Percentiles rank a stretch among this genome's conserved stretches.
Conservation (phyloP, 2,888 invertebrate species). For the Stenoptilia bipunctidactyla region DNA sequence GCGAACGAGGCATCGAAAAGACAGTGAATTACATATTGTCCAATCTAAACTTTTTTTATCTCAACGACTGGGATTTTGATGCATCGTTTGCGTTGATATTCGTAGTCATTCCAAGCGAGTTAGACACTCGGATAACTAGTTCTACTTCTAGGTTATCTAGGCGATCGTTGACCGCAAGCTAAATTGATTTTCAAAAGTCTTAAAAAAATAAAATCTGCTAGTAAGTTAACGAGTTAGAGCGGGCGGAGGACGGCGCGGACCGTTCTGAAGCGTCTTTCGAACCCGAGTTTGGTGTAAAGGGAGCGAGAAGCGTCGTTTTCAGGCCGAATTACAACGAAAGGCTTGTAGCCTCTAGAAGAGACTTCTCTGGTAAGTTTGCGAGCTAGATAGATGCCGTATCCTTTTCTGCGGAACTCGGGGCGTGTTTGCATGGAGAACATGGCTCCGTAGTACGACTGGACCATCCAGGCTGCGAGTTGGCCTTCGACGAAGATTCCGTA, state of each 20-base stretch:
- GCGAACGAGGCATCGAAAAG: too few species aligned
- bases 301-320: constrained; percentile 89
- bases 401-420: constrained; percentile 80
- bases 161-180: constrained; percentile 69
- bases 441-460: constrained; percentile 90
- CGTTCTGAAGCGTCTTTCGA: constrained; percentile 83
- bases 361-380: constrained; percentile 76
- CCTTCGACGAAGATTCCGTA: constrained; percentile 84
- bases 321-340: constrained; percentile 87
- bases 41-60: too few species aligned
- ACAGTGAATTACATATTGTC: too few species aligned
- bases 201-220: constrained; percentile 72
- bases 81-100: not conserved
- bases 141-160: constrained; percentile 25
- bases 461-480: constrained; percentile 90
- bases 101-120: not conserved
- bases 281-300: constrained; percentile 86
- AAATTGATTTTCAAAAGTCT: constrained; percentile 66
- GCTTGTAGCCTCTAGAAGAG: constrained; percentile 81
- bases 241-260: constrained; percentile 82
- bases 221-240: constrained; percentile 48
- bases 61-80: not conserved
- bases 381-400: constrained; percentile 82
- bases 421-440: constrained; percentile 94
- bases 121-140: not conserved